These are phyloP conservation scores for Malurus cyaneus DNA, from an alignment of 2,113 vertebrate genomes.

Conservation along the genomic window DNA sequence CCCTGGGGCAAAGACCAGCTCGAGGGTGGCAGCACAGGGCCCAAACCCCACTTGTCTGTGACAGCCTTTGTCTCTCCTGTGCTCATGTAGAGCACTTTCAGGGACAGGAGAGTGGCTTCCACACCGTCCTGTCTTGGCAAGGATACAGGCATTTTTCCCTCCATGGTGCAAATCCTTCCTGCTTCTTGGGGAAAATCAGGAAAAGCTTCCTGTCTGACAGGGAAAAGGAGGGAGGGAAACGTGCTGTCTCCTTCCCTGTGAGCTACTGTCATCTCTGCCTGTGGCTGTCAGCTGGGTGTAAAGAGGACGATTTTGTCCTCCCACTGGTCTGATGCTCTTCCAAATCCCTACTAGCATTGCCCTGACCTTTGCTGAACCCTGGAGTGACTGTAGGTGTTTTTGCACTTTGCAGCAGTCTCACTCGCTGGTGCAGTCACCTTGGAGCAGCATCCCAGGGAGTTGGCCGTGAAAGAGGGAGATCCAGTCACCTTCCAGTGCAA, in stretches of 20 bases:
- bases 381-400: neutral
- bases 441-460: too few species aligned
- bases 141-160: too few species aligned
- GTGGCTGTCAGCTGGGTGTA: neutral
- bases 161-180: neutral
- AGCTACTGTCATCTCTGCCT: neutral
- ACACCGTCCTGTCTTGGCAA: too few species aligned
- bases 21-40: neutral
- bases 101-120: too few species aligned
- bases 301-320: neutral
- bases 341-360: neutral
- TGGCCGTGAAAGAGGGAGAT: too few species aligned
- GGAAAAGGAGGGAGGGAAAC: neutral
- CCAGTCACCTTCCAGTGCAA: too few species aligned
- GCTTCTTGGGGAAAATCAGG: neutral
- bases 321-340: neutral
- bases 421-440: too few species aligned
- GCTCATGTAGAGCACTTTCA: too few species aligned
- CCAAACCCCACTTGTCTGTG: too few species aligned
- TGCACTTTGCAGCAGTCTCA: neutral
- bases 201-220: neutral
- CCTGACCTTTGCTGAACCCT: neutral
- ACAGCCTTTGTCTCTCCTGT: too few species aligned
- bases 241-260: fast-evolving
- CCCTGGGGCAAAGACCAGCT: neutral